Base-by-base conservation (phyloP, 92 coral and sea anemone species). In the Montipora capitata region DNA sequence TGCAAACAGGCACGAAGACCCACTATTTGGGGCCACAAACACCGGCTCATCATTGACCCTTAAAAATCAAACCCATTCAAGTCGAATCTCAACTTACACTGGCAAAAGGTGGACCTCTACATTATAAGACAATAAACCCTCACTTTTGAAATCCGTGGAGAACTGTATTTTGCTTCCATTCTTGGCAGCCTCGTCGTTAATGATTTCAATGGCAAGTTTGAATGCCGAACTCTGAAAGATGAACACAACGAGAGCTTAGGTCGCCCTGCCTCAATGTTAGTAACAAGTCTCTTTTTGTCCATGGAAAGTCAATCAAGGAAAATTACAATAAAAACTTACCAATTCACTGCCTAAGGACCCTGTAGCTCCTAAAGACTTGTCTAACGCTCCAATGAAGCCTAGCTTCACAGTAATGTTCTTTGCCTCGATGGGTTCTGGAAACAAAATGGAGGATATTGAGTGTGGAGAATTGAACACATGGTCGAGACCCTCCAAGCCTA, bases 351-450 rank as follows among this genome's bases (percentile, higher is more conserved):
- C 99, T 45, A 98, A 68, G 0, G 93, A 83, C 13, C 98, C 90
- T 18, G 99, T 98, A 35, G 98, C 97, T 4, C 98, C 99, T 41
- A 98, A 86, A 39, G 95, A 88, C 75, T 90, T 92, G 89, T 98
- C 96, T 59, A 98, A 87, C 0, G 99, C 97, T 10, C 96, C 98
- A 7, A 98, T 96, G 59, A 98, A 98, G 62, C 99, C 99, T 42
- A 98, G 81, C 67, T 96, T 98, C 81, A 98, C 92, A 17, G 93
- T 94, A 69, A 98, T 98, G 89, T 97, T 96, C 76, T 96, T 83
- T 40, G 88, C 88, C 64, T 85, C 77, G 40, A 87, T 90, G 59
- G 89, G 85, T 45, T 88, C 98, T 95, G 94, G 42, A 79, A 44
- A 81, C 52, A 68, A 40, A 78, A 88, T 42, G 80, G 82, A 87